Base-by-base conservation (phyloP, 2,888 invertebrate species). In the Eilema griseolum region DNA sequence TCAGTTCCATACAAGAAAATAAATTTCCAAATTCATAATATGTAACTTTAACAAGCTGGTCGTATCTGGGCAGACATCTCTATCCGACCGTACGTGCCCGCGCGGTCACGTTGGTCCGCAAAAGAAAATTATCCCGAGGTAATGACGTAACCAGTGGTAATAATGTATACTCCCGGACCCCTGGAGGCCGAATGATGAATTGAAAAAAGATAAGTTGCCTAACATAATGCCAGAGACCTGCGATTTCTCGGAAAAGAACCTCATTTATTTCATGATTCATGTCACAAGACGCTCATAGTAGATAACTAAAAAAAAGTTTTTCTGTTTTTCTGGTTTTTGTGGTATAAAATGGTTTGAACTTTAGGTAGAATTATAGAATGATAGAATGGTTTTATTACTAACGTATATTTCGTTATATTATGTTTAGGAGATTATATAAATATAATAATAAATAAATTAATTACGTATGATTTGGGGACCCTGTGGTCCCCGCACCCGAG, bases 131-230 rank as follows among this genome's bases (percentile, higher is more conserved):
- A 77, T 82, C 74, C 77, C n/a, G 68, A 75, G 78, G 78, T 82
- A 83, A 83, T 83, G 79, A 83, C 69, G 81, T 79, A 74, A 81
- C 81, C 69, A 70, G 61, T n/a, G 37, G 73, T 79, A 81, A 81
- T 79, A 83, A 71, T 71, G 79, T 74, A 67, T 72, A 77, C 70
- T 64, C 72, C 74, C 61, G 67, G 60, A 41, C 69, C 56, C 56
- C 24, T 23, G 41, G 26, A 57, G 72, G 67, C 71, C 71, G 65
- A 71, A 80, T 75, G 80, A 80, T 82, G 82, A 80, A 80, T 80
- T 79, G 82, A 80, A 77, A 75, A 72, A 71, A 69, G 65, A 70
- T 71, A 70, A 70, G 23, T 37, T 62, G 16, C 41, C 26, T 41
- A 26, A 8, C 26, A 26, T 41, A 26, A 74, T 67, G 70, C 76